phyloP scores from a whole-genome alignment of 2,797 vertebrate genomes.

The Emys orbicularis region DNA sequence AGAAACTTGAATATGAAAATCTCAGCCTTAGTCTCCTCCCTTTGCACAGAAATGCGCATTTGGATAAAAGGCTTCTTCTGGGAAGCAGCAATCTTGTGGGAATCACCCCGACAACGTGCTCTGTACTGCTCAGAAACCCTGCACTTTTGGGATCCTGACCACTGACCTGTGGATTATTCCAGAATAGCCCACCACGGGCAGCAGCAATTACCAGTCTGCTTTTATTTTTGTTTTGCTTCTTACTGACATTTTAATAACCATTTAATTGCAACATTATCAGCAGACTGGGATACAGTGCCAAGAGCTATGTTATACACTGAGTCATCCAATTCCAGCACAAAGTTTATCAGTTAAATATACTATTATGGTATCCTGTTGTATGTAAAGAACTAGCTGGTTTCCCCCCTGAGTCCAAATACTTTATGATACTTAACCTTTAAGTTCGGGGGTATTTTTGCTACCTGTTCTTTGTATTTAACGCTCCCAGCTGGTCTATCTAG shows the following conservation, averaged over 20 bases:
- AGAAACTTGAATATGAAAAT: accelerated
- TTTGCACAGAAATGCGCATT: background rate
- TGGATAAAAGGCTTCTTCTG: background rate
- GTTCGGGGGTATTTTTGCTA: background rate
- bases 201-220: accelerated
- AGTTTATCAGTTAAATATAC: background rate
- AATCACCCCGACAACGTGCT: background rate
- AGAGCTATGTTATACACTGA: accelerated
- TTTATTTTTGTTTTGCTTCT: background rate
- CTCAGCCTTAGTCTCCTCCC: background rate
- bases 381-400: background rate
- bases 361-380: background rate
- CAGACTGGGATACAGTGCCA: background rate
- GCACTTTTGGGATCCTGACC: accelerated
- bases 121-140: background rate
- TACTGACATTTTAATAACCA: background rate
- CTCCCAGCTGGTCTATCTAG: accelerated
- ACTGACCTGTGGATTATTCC: background rate
- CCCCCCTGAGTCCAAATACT: accelerated
- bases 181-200: accelerated
- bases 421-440: background rate
- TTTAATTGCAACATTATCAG: background rate
- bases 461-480: background rate
- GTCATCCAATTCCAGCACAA: background rate
- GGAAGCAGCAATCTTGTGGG: background rate